Evolutionary conservation across 2,113 vertebrate species (phyloP).

Genomic region (Lophotis ruficrista): DNA sequence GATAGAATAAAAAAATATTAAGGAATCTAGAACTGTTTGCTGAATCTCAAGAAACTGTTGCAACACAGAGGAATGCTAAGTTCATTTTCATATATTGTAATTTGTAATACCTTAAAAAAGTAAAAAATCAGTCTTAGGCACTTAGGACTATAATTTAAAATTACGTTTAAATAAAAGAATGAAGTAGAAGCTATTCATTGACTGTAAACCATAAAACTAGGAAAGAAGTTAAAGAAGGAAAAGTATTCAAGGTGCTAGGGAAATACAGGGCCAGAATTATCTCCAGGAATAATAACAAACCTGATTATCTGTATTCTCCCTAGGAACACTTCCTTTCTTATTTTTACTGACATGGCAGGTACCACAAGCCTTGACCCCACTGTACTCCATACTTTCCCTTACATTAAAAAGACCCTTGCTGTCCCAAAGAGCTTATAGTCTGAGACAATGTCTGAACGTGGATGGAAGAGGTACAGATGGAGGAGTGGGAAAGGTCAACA

Average conservation of each 20-base stretch:
- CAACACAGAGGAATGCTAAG: not conserved
- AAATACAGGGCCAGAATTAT: not conserved
- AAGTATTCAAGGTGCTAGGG: not conserved
- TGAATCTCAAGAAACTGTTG: not conserved
- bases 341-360: not conserved
- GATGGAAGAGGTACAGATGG: not conserved
- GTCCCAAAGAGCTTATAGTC: not conserved
- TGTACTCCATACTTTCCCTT: not conserved
- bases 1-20: not conserved
- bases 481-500: not conserved
- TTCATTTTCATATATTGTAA: not conserved
- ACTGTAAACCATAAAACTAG: not conserved
- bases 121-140: not conserved
- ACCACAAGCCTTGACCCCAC: not conserved
- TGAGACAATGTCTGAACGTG: not conserved
- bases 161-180: not conserved
- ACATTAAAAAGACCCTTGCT: rapidly evolving
- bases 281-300: not conserved
- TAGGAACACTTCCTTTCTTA: not conserved
- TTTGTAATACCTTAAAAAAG: not conserved
- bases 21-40: not conserved
- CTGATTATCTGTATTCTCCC: not conserved
- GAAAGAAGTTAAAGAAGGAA: not conserved
- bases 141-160: not conserved
- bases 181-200: not conserved